Evolutionary conservation across 2,113 vertebrate species (phyloP).

Genomic region (Cololabis saira): DNA sequence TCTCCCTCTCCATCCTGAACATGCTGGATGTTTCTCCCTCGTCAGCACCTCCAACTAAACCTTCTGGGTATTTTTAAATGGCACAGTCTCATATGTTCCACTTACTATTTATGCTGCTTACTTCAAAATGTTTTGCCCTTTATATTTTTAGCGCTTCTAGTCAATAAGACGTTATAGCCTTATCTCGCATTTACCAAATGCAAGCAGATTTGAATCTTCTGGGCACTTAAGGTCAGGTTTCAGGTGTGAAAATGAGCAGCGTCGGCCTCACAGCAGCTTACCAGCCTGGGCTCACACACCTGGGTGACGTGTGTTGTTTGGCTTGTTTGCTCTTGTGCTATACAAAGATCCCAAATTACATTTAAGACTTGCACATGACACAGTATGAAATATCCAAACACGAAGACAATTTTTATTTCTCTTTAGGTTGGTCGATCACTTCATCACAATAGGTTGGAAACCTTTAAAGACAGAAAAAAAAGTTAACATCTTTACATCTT

Average conservation of each 20-base stretch:
- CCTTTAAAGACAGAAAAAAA: too few species aligned
- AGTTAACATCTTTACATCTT: too few species aligned
- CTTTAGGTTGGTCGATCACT: too few species aligned
- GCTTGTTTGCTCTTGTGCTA: too few species aligned
- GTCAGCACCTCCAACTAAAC: conserved; percentile 47
- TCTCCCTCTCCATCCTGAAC: conserved; percentile 19
- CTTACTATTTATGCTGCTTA: conserved; percentile 33
- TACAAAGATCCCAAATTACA: too few species aligned
- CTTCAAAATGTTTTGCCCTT: conserved; percentile 37
- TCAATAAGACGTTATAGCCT: conserved; percentile 47
- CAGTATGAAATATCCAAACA: too few species aligned
- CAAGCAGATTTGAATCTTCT: conserved; percentile 42
- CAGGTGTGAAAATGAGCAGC: conserved; percentile 27
- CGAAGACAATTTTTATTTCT: too few species aligned
- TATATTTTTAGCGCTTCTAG: conserved; percentile 50
- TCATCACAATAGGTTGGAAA: too few species aligned
- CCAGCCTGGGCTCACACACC: neutral
- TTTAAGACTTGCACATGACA: too few species aligned
- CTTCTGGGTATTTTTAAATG: conserved; percentile 31
- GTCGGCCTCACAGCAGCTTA: neutral
- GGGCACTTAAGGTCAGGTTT: conserved; percentile 23
- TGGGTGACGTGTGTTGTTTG: neutral
- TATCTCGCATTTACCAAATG: conserved; percentile 52
- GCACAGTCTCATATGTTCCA: conserved; percentile 11
- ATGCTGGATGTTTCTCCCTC: conserved; percentile 25